Conservation (phyloP, 2,888 invertebrate species). For the Chalcis sispes region DNA sequence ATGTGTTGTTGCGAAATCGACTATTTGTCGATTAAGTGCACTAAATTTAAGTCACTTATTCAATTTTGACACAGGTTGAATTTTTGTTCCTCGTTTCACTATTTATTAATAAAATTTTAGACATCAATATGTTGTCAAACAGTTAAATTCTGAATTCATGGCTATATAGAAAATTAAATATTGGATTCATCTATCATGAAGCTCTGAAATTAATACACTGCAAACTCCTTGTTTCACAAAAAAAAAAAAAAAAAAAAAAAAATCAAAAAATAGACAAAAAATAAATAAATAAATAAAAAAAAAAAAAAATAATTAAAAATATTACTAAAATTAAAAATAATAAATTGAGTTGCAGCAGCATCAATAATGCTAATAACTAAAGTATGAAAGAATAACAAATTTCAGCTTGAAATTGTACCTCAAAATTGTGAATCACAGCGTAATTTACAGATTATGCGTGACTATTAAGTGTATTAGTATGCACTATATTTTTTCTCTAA, state of each 20-base stretch:
- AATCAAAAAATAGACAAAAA: neutral
- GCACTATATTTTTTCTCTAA: slow-evolving; percentile 5
- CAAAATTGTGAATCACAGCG: slow-evolving; percentile 11
- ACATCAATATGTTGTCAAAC: slow-evolving; percentile 20
- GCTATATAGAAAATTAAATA: no score
- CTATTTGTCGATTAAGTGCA: slow-evolving; percentile 34
- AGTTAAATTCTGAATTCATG: neutral
- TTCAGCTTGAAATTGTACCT: slow-evolving; percentile 19
- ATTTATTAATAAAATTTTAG: slow-evolving; percentile 34
- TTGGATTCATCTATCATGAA: no score
- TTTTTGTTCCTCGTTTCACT: slow-evolving; percentile 33
- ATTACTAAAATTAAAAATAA: neutral
- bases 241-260: slow-evolving; percentile 17
- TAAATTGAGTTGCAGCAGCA: slow-evolving; percentile 4
- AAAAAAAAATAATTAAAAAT: neutral
- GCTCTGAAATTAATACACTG: neutral
- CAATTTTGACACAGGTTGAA: slow-evolving; percentile 37
- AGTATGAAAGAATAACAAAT: neutral
- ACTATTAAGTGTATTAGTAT: slow-evolving; percentile 20
- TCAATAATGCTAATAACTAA: neutral
- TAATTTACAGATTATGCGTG: slow-evolving; percentile 35
- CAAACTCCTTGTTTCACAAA: neutral
- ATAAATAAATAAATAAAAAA: neutral
- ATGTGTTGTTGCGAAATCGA: slow-evolving; percentile 32
- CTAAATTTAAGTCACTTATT: slow-evolving; percentile 35